Evolutionary conservation across 2,888 invertebrate species (phyloP).

Genomic region (Icerya purchasi): DNA sequence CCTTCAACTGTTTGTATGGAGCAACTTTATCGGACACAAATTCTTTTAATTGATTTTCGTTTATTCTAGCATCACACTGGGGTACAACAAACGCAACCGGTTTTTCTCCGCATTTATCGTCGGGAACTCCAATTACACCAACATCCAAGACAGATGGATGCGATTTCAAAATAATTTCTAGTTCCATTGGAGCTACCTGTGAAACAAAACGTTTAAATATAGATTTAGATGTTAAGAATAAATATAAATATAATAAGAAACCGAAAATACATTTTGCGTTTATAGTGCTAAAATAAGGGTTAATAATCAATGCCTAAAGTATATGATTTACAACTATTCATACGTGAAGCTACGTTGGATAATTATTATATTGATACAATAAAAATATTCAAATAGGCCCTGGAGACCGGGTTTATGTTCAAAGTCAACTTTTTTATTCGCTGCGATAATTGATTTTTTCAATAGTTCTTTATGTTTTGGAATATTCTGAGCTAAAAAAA

Average conservation of each 20-base stretch:
- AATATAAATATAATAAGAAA: not conserved
- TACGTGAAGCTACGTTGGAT: no score
- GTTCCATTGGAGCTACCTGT: conserved; percentile 65
- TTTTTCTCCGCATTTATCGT: conserved; percentile 45
- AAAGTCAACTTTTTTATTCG: no score
- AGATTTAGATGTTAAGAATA: not conserved
- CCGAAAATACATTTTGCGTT: no score
- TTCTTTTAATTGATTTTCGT: conserved; percentile 33
- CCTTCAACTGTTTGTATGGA: conserved; percentile 52
- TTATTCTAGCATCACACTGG: conserved; percentile 31
- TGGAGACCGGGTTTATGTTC: no score
- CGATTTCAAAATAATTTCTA: conserved; percentile 48
- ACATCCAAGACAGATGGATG: conserved; percentile 56
- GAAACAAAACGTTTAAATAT: not conserved
- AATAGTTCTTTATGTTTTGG: no score
- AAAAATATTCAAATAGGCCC: no score
- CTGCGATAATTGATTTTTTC: no score
- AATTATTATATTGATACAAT: no score
- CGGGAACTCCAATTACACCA: conserved; percentile 56
- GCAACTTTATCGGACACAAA: conserved; percentile 31
- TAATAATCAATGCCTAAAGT: no score
- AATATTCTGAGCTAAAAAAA: no score
- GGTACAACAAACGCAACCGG: conserved; percentile 52
- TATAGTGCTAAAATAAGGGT: no score
- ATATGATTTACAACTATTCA: no score